phyloP scores from a whole-genome alignment of 2,888 invertebrate genomes.

The Trichogramma evanescens region DNA sequence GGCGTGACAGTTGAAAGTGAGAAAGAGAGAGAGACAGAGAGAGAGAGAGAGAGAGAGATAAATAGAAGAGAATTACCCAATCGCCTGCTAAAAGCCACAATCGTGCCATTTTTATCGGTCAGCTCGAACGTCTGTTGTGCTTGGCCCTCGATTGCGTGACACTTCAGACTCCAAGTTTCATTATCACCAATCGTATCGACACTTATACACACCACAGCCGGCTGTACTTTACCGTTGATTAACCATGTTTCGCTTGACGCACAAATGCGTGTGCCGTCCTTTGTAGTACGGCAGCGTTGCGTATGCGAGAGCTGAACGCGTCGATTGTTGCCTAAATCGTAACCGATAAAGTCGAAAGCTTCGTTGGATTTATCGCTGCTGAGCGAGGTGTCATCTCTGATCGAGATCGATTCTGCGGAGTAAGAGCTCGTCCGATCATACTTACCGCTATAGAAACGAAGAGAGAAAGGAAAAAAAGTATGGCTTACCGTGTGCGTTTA shows the following conservation, averaged over 20 bases:
- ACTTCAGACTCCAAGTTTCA: conserved; percentile 26
- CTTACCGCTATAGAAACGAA: neutral
- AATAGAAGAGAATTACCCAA: too few species aligned
- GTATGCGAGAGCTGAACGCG: conserved; percentile 31
- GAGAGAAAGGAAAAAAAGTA: neutral
- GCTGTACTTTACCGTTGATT: conserved; percentile 14
- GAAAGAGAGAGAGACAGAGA: too few species aligned
- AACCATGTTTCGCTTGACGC: conserved; percentile 34
- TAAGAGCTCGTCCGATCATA: neutral
- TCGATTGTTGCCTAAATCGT: conserved; percentile 33
- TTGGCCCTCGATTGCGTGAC: neutral
- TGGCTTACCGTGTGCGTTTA: neutral
- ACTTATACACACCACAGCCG: conserved; percentile 21
- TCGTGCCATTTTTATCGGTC: conserved; percentile 28
- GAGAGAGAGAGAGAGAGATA: too few species aligned
- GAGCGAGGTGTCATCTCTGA: neutral
- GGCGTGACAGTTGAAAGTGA: too few species aligned
- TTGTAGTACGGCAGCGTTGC: conserved; percentile 28
- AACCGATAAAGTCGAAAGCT: conserved; percentile 32
- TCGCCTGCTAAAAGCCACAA: conserved; percentile 29
- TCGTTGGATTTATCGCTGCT: conserved; percentile 9
- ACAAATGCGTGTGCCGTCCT: conserved; percentile 32
- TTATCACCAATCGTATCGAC: conserved; percentile 25
- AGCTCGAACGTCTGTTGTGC: conserved; percentile 30
- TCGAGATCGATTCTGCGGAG: neutral